A percentile compares a stretch with the other conserved stretches of the same genome.
These are phyloP conservation scores for Marronus borbonicus DNA, from an alignment of 2,888 invertebrate genomes.

Conservation along the genomic window DNA sequence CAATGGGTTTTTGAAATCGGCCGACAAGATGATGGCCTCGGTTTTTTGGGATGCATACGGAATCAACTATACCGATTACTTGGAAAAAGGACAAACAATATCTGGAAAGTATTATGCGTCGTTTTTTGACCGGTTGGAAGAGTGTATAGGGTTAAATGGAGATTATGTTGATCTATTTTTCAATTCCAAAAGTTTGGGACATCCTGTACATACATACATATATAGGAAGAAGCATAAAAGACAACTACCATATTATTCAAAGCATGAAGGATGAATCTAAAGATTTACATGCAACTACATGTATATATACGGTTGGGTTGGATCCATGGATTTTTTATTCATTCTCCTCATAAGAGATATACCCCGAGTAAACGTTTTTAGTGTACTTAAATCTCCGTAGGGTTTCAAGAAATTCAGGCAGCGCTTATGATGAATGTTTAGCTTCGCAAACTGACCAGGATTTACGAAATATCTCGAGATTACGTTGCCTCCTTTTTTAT, in stretches of 20 bases:
- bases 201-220: not conserved
- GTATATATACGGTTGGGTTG: not conserved
- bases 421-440: constrained; percentile 33
- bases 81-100: no score
- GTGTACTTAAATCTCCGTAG: constrained; percentile 31
- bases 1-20: no score
- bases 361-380: constrained; percentile 27
- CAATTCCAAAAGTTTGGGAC: no score
- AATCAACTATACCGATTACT: no score
- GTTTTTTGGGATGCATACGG: no score
- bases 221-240: not conserved
- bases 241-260: constrained; percentile 32
- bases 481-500: not conserved
- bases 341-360: constrained; percentile 17
- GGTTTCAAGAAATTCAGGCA: constrained; percentile 8
- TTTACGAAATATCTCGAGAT: constrained; percentile 24
- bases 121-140: no score
- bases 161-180: no score
- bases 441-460: constrained; percentile 36
- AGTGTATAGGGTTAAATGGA: no score
- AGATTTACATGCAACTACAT: constrained; percentile 9
- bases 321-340: constrained; percentile 27
- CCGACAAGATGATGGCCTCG: no score
- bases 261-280: constrained; percentile 18
- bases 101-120: no score